phyloP scores from a whole-genome alignment of 2,113 vertebrate species.

The Pelodiscus sinensis region DNA sequence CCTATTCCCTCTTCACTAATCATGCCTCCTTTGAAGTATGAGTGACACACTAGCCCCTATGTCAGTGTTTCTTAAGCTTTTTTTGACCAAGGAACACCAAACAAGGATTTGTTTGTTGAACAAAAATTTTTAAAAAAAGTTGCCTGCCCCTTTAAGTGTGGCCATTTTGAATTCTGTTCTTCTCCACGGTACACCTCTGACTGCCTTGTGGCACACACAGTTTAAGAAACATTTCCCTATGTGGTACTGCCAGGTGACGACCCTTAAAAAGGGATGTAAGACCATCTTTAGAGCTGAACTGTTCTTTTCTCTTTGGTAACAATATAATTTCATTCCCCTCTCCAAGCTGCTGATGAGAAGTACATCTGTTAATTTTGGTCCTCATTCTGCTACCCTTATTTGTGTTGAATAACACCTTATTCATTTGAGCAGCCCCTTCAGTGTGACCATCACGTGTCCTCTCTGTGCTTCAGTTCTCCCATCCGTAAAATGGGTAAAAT shows the following conservation, averaged over 20 bases:
- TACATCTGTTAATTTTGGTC: background rate
- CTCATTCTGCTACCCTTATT: background rate
- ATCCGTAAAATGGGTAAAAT: background rate
- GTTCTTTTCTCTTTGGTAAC: background rate
- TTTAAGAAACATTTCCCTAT: no score
- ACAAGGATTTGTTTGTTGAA: no score
- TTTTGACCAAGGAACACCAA: no score
- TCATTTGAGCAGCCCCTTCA: background rate
- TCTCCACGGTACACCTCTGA: no score
- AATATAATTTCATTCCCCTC: background rate
- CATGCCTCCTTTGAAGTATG: background rate
- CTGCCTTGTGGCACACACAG: no score
- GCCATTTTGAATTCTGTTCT: no score
- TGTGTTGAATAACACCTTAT: background rate
- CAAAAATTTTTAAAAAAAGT: no score
- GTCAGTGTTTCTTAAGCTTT: no score
- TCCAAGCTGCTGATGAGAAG: background rate
- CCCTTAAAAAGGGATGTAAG: background rate
- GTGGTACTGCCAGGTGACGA: background rate
- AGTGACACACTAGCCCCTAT: background rate
- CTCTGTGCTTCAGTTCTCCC: background rate
- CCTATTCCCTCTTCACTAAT: background rate
- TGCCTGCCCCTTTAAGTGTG: no score
- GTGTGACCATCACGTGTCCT: background rate
- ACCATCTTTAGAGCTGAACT: background rate